Evolutionary conservation across 2,888 invertebrate genomes (phyloP).

Genomic region (Euspilapteryx auroguttella): DNA sequence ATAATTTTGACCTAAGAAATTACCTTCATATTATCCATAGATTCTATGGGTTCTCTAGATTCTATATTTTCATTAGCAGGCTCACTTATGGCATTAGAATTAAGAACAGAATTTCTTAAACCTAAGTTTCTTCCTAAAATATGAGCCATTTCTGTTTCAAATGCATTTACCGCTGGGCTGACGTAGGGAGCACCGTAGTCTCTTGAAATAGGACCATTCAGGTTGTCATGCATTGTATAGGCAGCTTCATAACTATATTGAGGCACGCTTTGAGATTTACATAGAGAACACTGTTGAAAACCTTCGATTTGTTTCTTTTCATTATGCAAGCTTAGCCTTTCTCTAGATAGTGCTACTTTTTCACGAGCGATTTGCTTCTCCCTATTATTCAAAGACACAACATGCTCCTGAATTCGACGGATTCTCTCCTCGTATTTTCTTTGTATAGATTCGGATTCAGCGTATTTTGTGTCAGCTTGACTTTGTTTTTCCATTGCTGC

Average conservation of each 20-base stretch:
- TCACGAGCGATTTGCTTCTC: conserved; percentile 65
- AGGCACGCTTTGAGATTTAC: conserved; percentile 28
- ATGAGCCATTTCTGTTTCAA: conserved; percentile 41
- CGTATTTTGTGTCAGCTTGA: conserved; percentile 54
- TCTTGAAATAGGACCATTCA: conserved; percentile 25
- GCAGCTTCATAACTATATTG: conserved; percentile 18
- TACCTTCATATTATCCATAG: too few relatives aligned
- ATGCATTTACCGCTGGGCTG: conserved; percentile 25
- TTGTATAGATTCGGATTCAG: conserved; percentile 57
- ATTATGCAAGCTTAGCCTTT: conserved; percentile 57
- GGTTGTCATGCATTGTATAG: conserved; percentile 17
- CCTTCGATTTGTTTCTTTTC: conserved; percentile 48
- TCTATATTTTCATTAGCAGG: not conserved
- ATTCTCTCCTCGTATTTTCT: conserved; percentile 60
- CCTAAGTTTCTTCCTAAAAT: conserved; percentile 28
- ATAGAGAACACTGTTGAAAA: conserved; percentile 39
- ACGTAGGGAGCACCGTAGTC: conserved; percentile 24
- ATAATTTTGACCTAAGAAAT: too few relatives aligned
- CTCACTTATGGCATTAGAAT: not conserved
- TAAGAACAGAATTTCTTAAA: conserved; percentile 16
- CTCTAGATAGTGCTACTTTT: conserved; percentile 61
- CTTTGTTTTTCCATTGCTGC: conserved; percentile 61
- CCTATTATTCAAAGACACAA: conserved; percentile 50
- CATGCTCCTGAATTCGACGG: conserved; percentile 58
- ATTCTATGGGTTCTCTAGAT: too few relatives aligned